Base-by-base conservation (phyloP, 2,113 vertebrate genomes). In the Cyanistes caeruleus region DNA sequence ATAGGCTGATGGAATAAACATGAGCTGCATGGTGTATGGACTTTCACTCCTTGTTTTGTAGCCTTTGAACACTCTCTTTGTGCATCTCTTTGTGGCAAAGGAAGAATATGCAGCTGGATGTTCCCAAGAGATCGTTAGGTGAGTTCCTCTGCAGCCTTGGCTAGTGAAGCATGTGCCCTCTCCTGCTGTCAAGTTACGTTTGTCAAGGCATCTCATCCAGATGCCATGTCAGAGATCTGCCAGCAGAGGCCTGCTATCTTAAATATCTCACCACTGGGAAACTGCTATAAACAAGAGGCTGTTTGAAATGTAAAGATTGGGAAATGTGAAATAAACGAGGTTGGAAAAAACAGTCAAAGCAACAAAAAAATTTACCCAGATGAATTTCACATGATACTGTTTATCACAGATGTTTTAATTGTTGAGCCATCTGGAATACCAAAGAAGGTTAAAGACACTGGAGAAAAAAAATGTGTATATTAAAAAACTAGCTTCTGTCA, bases 21-120 rank as follows among this genome's bases (percentile, higher is more conserved):
- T 11, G 48, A 62, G 20, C 31, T 92, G 11, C 22, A 11, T 60
- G n/a, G 24, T 76, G 23, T 75, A 84, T 49, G 63, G 48, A 30
- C 48, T 87, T 68, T 72, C 3, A 22, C 35, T 93, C 27, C 48
- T 95, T 20, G 2, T 59, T 62, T 75, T 31, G 51, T 95, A 99
- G 99, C 98, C 99, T 35, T 77, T 99, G 94, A 99, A 99, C 95
- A 99, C 99, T 0, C 96, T 99, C 55, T 99, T 99, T 93, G 55
- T 99, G 96, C 99, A 99, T 93, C 98, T 99, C 35, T 99, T 99
- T 62, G 99, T 99, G 97, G 97, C 99, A 1, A 97, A 98, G 93
- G 82, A 98, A 1, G 93, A 96, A 56, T 98, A 98, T n/a, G 88
- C 97, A 7, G 19, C 84, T 20, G 97, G 94, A 28, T 97, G 98